These are phyloP conservation scores for Haliclona indistincta DNA, from an alignment of 37 sponge, comb jelly and placozoan genomes.

Conservation along the genomic window DNA sequence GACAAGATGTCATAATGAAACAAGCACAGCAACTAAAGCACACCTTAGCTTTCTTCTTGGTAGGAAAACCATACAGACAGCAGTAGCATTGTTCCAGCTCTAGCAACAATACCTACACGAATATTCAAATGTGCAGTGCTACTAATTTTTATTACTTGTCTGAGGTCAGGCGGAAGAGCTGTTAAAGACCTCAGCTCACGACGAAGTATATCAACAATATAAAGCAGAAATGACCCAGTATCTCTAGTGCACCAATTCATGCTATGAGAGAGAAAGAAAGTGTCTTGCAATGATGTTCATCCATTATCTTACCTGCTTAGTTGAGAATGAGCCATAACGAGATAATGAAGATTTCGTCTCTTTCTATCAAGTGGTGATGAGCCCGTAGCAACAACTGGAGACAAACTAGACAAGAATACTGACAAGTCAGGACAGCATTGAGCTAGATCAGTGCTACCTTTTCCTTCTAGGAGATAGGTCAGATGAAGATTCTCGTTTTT, in stretches of 20 bases:
- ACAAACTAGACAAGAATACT: too few relatives aligned
- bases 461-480: too few relatives aligned
- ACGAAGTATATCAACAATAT: conserved; percentile 33
- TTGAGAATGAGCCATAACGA: not conserved
- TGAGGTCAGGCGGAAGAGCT: conserved; percentile 30
- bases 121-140: not conserved
- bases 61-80: conserved; percentile 77
- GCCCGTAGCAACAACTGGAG: too few relatives aligned
- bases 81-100: conserved; percentile 84
- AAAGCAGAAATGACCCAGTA: conserved; percentile 44
- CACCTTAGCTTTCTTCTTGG: conserved; percentile 66
- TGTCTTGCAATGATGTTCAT: not conserved
- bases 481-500: too few relatives aligned
- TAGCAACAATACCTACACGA: conserved; percentile 41
- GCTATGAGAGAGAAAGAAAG: conserved; percentile 17
- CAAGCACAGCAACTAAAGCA: not conserved
- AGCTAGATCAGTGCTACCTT: too few relatives aligned
- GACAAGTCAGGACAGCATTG: too few relatives aligned
- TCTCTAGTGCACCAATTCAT: conserved; percentile 58
- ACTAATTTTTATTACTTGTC: conserved; percentile 39
- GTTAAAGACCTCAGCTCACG: conserved; percentile 46
- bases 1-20: not conserved
- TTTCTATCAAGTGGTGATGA: not conserved
- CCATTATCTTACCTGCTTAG: not conserved
- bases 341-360: not conserved